Conservation (phyloP, 1,140 invertebrate species). For the Sarcophaga bullata region DNA sequence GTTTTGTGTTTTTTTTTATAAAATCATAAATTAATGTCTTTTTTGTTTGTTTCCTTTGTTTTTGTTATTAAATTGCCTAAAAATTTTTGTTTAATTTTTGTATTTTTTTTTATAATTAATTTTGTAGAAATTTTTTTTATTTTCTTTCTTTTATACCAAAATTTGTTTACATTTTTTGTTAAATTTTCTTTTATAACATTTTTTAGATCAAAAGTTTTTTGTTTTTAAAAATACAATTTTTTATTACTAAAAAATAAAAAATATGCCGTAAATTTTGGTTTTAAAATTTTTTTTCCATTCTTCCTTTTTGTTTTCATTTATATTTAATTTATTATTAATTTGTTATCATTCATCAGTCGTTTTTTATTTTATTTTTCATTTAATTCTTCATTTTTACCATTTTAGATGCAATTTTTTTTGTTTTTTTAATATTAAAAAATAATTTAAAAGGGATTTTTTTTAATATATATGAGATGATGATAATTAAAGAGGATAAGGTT, state of each 20-base stretch:
- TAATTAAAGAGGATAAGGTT: background rate
- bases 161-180: constrained; percentile 37
- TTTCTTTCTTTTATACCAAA: background rate
- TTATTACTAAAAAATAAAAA: constrained; percentile 39
- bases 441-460: background rate
- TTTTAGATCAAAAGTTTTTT: background rate
- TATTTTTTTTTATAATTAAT: constrained; percentile 11
- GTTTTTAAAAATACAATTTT: constrained; percentile 34
- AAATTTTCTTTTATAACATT: constrained; percentile 30
- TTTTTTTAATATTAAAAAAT: background rate
- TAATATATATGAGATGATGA: no score
- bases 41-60: constrained; percentile 7
- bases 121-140: constrained; percentile 27
- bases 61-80: constrained; percentile 22
- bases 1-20: background rate
- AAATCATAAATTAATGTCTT: constrained; percentile 20
- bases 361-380: background rate
- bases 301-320: background rate
- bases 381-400: background rate
- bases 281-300: background rate
- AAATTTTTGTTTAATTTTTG: constrained; percentile 19
- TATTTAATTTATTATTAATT: no score
- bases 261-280: constrained; percentile 19
- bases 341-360: constrained; percentile 28
- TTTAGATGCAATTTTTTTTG: background rate